Conservation (phyloP, 2,113 vertebrate species). For the Arvicanthis niloticus region DNA sequence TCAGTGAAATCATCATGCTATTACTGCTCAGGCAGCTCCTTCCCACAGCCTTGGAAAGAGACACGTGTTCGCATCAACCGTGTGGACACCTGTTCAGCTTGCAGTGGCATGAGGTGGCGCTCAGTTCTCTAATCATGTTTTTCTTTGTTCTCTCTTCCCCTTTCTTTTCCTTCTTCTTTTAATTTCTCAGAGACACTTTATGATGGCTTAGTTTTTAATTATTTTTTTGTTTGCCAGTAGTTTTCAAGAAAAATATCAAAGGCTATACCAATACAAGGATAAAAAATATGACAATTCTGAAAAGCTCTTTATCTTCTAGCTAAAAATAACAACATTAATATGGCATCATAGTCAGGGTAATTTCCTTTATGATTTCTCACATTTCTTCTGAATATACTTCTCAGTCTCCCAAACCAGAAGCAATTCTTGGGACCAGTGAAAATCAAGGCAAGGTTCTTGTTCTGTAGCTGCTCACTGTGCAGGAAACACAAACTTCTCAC, state of each 20-base stretch:
- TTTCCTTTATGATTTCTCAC: constrained; percentile 25
- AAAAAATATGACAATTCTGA: constrained; percentile 25
- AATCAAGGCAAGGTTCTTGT: background rate
- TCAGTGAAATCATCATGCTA: background rate
- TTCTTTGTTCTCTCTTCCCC: background rate
- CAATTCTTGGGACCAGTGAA: background rate
- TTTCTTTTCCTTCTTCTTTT: background rate
- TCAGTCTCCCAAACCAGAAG: background rate
- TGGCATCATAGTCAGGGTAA: constrained; percentile 11
- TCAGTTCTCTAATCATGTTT: background rate
- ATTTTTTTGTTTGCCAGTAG: background rate
- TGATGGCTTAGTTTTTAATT: constrained; percentile 45
- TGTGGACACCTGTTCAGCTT: background rate
- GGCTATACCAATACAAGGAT: background rate
- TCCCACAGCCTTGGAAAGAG: background rate
- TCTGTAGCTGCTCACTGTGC: background rate
- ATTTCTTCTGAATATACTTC: constrained; percentile 36
- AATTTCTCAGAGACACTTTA: constrained; percentile 17
- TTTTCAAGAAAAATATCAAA: constrained; percentile 44
- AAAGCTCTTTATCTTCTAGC: background rate
- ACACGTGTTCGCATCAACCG: background rate
- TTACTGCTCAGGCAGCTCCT: background rate
- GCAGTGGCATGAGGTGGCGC: background rate
- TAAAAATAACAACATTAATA: background rate
- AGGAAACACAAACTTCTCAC: constrained; percentile 6